These are phyloP conservation scores for Drosophila persimilis DNA, from an alignment of 1,140 invertebrate genomes.

Conservation along the genomic window DNA sequence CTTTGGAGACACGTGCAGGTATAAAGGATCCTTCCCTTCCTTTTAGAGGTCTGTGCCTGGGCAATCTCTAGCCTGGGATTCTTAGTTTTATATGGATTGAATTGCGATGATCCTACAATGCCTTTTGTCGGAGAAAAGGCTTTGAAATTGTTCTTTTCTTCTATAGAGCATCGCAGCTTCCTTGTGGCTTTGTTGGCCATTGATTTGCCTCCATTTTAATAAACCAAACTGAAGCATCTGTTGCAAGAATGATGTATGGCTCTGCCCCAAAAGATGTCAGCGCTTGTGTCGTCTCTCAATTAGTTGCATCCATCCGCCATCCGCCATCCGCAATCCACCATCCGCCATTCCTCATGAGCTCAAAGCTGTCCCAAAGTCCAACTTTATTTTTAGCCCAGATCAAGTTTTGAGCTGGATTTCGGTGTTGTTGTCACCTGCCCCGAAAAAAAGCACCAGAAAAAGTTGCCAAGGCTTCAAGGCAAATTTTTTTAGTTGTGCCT, in stretches of 20 bases:
- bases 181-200: not conserved
- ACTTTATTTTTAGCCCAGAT: conserved; percentile 42
- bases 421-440: conserved; percentile 16
- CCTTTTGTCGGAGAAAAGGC: too few species aligned
- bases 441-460: conserved; percentile 38
- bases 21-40: too few species aligned
- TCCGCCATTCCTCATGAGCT: conserved; percentile 16
- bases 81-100: too few species aligned
- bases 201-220: conserved; percentile 6
- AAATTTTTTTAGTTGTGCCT: conserved; percentile 9
- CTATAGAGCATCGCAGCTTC: conserved; percentile 3
- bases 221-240: conserved; percentile 37
- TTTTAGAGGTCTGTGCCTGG: too few species aligned
- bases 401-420: conserved; percentile 33
- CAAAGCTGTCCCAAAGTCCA: conserved; percentile 34
- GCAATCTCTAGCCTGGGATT: too few species aligned
- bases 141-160: too few species aligned
- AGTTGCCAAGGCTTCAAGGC: conserved; percentile 14
- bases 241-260: conserved; percentile 40
- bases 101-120: too few species aligned
- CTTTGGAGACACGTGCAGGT: too few species aligned
- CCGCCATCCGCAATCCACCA: not conserved
- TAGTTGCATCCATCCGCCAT: conserved; percentile 20
- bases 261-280: conserved; percentile 25
- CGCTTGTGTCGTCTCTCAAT: conserved; percentile 25